Evolutionary conservation across 2,113 vertebrate species (phyloP), one percentile per base, ranked within the genome.

Genomic region (Grallaria varia): DNA sequence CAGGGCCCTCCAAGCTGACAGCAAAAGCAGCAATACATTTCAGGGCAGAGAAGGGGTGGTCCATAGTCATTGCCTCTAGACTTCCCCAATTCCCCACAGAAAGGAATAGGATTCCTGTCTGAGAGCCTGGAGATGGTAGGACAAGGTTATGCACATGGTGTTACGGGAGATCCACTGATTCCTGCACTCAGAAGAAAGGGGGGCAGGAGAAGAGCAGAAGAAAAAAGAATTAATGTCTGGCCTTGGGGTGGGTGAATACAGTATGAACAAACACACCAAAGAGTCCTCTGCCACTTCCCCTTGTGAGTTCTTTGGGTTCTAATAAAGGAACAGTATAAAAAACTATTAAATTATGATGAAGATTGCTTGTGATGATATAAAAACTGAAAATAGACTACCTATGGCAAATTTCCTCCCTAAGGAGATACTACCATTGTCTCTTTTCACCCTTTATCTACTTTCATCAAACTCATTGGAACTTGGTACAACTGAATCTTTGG

Each of bases 171-270:
- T 30, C 11, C 55, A 31, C 22, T 52, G 50, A 60, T 28, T 14
- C 11, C 25, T 1, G 1, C 0, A 9, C 56, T 87, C 0, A 0
- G 15, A 49, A 13, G 8, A 62, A 66, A 84, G 44, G 3, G n/a
- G 37, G 42, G 52, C 56, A 66, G 76, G 8, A 71, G 23, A 30
- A 66, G 9, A 44, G 27, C 52, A 72, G 24, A 11, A 87, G 35
- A 18, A 86, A 68, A 86, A 80, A 62, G 14, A 62, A 55, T 3
- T 0, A 35, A 12, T 75, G 19, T 66, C 28, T 1, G 0, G 12
- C 44, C 35, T 79, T 21, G 23, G 18, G 19, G 27, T 44, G 16
- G 14, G 23, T 73, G 40, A 93, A 62, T 14, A 81, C 0, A 71
- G 27, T 31, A 75, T 30, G 39, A 88, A 75, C 1, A 3, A 78